These are phyloP conservation scores for Eilema caniola DNA, from an alignment of 2,888 invertebrate genomes.

Conservation along the genomic window DNA sequence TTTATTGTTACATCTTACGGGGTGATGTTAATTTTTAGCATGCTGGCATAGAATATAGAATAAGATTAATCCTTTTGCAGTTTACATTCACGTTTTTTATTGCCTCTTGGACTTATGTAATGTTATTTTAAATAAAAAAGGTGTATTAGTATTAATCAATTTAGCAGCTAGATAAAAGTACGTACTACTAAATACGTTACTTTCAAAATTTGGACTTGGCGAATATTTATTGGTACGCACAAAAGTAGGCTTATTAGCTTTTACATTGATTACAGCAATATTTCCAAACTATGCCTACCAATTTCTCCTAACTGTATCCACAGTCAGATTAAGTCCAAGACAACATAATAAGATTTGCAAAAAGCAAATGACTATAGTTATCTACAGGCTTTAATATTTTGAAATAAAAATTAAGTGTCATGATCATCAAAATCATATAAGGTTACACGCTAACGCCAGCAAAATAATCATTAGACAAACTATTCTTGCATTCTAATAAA, in stretches of 20 bases:
- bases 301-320: background rate
- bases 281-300: slow-evolving; percentile 3
- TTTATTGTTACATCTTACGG: too few species aligned
- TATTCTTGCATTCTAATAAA: background rate
- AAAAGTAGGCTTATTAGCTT: background rate
- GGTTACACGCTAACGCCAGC: background rate
- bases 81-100: background rate
- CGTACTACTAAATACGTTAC: too few species aligned
- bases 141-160: too few species aligned
- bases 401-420: background rate
- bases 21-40: background rate
- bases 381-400: background rate
- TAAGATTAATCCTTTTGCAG: background rate
- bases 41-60: background rate
- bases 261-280: slow-evolving; percentile 4
- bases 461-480: background rate
- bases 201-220: background rate
- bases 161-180: too few species aligned
- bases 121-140: too few species aligned
- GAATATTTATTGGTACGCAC: background rate
- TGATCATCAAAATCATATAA: background rate
- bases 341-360: background rate
- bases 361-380: background rate
- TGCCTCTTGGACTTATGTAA: too few species aligned
- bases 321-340: background rate